Base-by-base conservation (phyloP, 2,888 invertebrate species). In the Choristoneura rosaceana region DNA sequence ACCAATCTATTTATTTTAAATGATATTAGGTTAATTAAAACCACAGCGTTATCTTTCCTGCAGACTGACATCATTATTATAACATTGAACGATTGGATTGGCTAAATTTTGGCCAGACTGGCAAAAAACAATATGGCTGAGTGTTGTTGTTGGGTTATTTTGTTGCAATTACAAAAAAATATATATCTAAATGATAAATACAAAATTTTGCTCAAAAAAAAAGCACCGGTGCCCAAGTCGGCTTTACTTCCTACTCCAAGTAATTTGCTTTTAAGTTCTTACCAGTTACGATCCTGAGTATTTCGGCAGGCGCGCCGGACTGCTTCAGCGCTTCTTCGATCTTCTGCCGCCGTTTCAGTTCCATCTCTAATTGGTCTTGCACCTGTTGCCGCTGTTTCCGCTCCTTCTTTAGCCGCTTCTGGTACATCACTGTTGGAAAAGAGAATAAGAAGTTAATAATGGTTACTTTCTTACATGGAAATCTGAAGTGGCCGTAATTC, bases 361-460 rank as follows among this genome's bases (percentile, higher is more conserved):
- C 98, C 81, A 95, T 87, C 79, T 97, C 97, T 76, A 98, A 91
- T 85, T 98, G 98, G 79, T 98, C 98, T 85, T 98, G 98, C 71
- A 98, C 95, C 81, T 97, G 96, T 85, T 97, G 96, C 82, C 98
- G 95, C 76, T 96, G 96, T 88, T 97, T 96, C 79, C 97, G 95
- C 88, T 98, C 98, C 84, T 97, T 97, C 95, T 98, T 97, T 93
- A 98, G 95, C 76, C 98, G 96, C 89, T 98, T 98, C 90, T 98
- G 98, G 90, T 97, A 98, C 87, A 97, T 95, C 76, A 97, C 98
- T 98, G 96, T 75, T 64, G 63, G 10, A n/a, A 33, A 63, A 3
- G 33, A 15, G n/a, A 50, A n/a, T n/a, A 43, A 41, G 7, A 63
- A 25, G 12, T 12, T 63, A 50, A 63, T 10, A 47, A 14, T 58